These are phyloP conservation scores for Nomada lathburiana DNA, from an alignment of 2,888 invertebrate species.

Conservation along the genomic window DNA sequence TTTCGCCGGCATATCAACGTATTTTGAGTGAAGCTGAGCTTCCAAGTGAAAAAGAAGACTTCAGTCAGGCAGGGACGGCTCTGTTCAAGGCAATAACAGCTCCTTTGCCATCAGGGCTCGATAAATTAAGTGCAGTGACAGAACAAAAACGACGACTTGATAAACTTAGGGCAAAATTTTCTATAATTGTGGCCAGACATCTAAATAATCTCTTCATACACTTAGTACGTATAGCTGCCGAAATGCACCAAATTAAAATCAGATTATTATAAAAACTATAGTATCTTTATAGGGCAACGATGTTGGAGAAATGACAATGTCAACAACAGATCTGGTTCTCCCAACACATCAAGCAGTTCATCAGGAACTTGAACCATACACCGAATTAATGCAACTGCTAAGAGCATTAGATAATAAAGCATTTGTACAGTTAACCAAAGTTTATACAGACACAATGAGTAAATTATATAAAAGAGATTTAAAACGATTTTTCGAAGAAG, in stretches of 20 bases:
- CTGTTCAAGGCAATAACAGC: constrained; percentile 90
- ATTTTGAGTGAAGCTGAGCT: constrained; percentile 91
- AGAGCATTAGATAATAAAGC: constrained; percentile 94
- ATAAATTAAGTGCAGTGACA: constrained; percentile 89
- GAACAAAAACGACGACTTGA: constrained; percentile 93
- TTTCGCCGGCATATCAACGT: constrained; percentile 88
- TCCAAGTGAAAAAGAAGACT: constrained; percentile 87
- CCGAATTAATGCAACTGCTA: constrained; percentile 96
- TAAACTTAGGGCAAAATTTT: constrained; percentile 91
- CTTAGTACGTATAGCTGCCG: constrained; percentile 85
- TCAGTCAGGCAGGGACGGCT: constrained; percentile 90
- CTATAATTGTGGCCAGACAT: constrained; percentile 93
- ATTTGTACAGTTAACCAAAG: constrained; percentile 92
- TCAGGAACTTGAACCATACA: constrained; percentile 93
- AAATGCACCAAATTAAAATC: background rate
- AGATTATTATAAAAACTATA: constrained; percentile 1
- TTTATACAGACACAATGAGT: constrained; percentile 93
- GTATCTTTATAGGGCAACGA: constrained; percentile 87
- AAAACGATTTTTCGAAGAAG: constrained; percentile 91
- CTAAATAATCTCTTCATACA: constrained; percentile 98
- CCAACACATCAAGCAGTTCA: constrained; percentile 93
- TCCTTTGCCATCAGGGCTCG: constrained; percentile 79
- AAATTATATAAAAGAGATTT: constrained; percentile 96
- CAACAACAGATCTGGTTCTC: constrained; percentile 87
- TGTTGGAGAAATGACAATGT: constrained; percentile 86